Conservation (phyloP, 2,797 vertebrate genomes). For the Leptoclinus maculatus region DNA sequence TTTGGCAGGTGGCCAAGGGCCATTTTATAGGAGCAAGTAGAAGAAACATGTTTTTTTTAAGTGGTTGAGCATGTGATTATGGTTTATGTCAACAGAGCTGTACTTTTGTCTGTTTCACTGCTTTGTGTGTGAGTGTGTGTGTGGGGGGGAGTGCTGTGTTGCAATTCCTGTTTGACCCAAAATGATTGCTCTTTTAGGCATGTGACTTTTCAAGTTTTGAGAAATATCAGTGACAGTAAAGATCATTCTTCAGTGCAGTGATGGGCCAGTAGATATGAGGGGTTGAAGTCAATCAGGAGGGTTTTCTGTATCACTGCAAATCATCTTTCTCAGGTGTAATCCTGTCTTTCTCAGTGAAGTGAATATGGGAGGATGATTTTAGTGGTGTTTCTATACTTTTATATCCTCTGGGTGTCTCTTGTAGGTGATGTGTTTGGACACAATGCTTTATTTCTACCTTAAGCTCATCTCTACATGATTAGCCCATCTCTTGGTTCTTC, state of each 20-base stretch:
- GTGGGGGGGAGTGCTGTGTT: background rate
- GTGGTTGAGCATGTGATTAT: conserved; percentile 12
- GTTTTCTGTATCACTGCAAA: conserved; percentile 30
- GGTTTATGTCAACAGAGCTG: conserved; percentile 8
- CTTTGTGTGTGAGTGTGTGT: background rate
- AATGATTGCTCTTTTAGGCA: conserved; percentile 9
- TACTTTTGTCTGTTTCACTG: conserved; percentile 11
- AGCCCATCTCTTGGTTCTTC: conserved; percentile 35
- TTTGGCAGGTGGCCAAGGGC: background rate
- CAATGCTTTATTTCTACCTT: conserved; percentile 30
- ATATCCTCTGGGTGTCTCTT: conserved; percentile 12
- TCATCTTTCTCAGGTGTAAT: conserved; percentile 40
- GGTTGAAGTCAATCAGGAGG: conserved; percentile 30
- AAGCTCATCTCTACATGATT: conserved; percentile 22
- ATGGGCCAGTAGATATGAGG: conserved; percentile 30
- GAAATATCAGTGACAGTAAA: conserved; percentile 14
- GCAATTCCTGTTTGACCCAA: conserved; percentile 28
- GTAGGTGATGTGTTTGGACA: conserved; percentile 18
- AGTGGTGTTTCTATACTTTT: conserved; percentile 16
- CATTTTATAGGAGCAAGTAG: conserved; percentile 19
- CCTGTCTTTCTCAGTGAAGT: conserved; percentile 24
- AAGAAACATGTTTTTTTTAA: background rate
- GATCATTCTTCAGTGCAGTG: conserved; percentile 13
- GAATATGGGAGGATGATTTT: background rate
- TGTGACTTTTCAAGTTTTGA: conserved; percentile 22